Conservation (phyloP, 2,113 vertebrate species). For the Dipodomys merriami region DNA sequence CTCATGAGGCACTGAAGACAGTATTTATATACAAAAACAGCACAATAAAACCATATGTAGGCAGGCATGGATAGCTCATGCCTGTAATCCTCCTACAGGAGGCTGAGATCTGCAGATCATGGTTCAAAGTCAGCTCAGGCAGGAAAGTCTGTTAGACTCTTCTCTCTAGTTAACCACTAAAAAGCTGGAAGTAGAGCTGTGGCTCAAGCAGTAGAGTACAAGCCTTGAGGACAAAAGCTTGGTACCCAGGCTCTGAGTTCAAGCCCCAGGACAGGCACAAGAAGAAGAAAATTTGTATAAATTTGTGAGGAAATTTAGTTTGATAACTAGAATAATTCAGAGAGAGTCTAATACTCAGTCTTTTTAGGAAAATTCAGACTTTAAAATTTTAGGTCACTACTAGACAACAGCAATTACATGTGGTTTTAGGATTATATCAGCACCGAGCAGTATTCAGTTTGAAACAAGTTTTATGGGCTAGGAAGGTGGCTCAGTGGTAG, state of each 20-base stretch:
- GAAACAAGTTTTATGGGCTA: not conserved
- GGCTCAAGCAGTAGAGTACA: too few species aligned
- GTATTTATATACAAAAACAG: not conserved
- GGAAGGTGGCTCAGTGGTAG: too few species aligned
- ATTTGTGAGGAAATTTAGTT: not conserved
- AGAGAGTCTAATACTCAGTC: not conserved
- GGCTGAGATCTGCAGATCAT: too few species aligned
- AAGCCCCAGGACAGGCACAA: too few species aligned
- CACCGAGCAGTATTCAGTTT: not conserved
- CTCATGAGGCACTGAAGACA: not conserved
- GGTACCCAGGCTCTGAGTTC: too few species aligned
- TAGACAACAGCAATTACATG: not conserved
- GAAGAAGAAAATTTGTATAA: not conserved
- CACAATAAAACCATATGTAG: not conserved
- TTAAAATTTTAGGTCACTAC: not conserved
- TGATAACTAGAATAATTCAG: not conserved
- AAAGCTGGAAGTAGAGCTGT: too few species aligned
- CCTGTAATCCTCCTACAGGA: too few species aligned
- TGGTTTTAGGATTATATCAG: not conserved
- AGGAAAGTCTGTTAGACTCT: too few species aligned
- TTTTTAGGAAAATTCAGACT: not conserved
- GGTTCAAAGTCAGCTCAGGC: too few species aligned
- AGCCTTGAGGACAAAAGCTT: too few species aligned
- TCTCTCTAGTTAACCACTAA: too few species aligned
- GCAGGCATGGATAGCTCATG: too few species aligned